Conservation (phyloP, 1,140 invertebrate species). For the Drosophila elegans region DNA sequence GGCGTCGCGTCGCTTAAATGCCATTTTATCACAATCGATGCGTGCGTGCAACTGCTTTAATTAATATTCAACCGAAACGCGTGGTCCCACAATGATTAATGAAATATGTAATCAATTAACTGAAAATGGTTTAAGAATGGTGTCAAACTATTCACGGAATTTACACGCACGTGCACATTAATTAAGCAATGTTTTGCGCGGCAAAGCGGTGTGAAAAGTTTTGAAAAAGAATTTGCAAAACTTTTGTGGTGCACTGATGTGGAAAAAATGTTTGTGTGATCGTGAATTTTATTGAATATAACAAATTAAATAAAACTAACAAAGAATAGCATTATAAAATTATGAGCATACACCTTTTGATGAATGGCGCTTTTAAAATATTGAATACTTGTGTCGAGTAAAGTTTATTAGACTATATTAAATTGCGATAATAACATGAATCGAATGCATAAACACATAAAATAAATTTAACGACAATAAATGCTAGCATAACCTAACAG, state of each 20-base stretch:
- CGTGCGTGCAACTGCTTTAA: slow-evolving; percentile 57
- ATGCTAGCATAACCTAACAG: no score
- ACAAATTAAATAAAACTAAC: slow-evolving; percentile 1
- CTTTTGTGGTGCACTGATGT: background rate
- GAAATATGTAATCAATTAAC: slow-evolving; percentile 62
- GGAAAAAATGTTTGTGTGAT: slow-evolving; percentile 5
- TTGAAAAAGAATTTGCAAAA: slow-evolving; percentile 26
- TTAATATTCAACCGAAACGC: slow-evolving; percentile 43
- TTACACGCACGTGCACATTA: slow-evolving; percentile 25
- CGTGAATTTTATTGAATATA: slow-evolving; percentile 24
- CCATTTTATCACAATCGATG: slow-evolving; percentile 50
- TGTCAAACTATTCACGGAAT: slow-evolving; percentile 46
- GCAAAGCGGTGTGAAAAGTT: slow-evolving; percentile 34
- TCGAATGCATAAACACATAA: background rate
- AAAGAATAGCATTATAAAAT: background rate
- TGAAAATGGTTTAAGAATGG: slow-evolving; percentile 29
- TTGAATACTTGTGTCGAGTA: background rate
- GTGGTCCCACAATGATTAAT: slow-evolving; percentile 45
- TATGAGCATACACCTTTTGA: background rate
- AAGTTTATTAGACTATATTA: background rate
- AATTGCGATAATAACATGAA: background rate
- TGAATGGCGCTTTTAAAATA: background rate
- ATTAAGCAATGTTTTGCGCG: slow-evolving; percentile 27
- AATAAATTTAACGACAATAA: no score
- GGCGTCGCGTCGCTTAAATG: slow-evolving; percentile 53